These are phyloP conservation scores for Phymanthus crucifer DNA, from an alignment of 92 coral and sea anemone species.

Conservation along the genomic window DNA sequence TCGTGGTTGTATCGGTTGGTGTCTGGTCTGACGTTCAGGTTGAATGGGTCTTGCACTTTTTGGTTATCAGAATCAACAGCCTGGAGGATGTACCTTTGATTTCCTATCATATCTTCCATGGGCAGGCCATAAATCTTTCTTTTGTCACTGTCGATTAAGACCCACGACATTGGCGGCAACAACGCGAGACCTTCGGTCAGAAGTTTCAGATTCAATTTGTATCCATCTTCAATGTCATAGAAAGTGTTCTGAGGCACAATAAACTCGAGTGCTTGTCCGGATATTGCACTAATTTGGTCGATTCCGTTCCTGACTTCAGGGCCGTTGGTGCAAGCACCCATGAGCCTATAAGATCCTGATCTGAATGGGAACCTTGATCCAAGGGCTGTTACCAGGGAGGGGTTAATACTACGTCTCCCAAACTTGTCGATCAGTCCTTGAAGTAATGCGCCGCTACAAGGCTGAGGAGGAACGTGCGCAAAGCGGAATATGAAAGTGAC, in stretches of 20 bases:
- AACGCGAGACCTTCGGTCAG: slow-evolving; percentile 45
- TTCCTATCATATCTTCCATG: slow-evolving; percentile 39
- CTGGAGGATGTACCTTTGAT: slow-evolving; percentile 41
- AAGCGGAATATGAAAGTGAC: slow-evolving; percentile 61
- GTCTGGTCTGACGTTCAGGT: slow-evolving; percentile 48
- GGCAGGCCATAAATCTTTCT: slow-evolving; percentile 82
- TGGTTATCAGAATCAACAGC: slow-evolving; percentile 67
- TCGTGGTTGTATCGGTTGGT: slow-evolving; percentile 45
- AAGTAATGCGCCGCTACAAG: slow-evolving; percentile 39
- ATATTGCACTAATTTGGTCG: slow-evolving; percentile 31
- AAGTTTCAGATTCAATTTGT: slow-evolving; percentile 55
- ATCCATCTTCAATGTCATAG: slow-evolving; percentile 73
- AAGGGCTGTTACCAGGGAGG: slow-evolving; percentile 39
- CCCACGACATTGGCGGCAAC: slow-evolving; percentile 66
- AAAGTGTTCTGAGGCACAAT: slow-evolving; percentile 59
- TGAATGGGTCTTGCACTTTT: slow-evolving; percentile 25
- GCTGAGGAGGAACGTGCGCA: slow-evolving; percentile 53
- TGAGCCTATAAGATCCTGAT: slow-evolving; percentile 48
- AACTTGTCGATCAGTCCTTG: slow-evolving; percentile 38
- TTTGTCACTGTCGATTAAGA: slow-evolving; percentile 47
- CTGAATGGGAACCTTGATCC: slow-evolving; percentile 57
- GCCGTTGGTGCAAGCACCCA: slow-evolving; percentile 50
- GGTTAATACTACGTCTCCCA: slow-evolving; percentile 28
- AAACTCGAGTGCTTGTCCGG: slow-evolving; percentile 56
- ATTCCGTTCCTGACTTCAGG: slow-evolving; percentile 54